These are phyloP conservation scores for Lucilia cuprina DNA, from an alignment of 1,140 invertebrate genomes.

Conservation along the genomic window DNA sequence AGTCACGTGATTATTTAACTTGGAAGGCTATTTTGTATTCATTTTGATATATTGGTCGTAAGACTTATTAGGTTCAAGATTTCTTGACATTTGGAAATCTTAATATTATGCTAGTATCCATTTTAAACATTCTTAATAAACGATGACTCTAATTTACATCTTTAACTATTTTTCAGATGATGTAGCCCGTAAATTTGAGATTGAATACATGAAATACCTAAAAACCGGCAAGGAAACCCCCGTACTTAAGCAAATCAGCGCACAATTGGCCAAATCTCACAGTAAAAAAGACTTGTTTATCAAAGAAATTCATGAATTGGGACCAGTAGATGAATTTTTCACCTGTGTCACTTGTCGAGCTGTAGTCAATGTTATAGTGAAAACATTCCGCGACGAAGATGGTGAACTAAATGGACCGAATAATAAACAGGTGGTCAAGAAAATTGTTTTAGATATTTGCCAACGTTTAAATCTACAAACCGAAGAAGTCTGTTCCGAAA, in stretches of 20 bases:
- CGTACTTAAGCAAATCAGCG: conserved; percentile 44
- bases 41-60: too few relatives aligned
- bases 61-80: too few relatives aligned
- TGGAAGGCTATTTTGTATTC: too few relatives aligned
- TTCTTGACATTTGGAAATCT: too few relatives aligned
- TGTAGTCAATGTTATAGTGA: conserved; percentile 61
- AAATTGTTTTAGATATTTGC: conserved; percentile 66
- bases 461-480: conserved; percentile 65
- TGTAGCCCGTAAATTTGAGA: conserved; percentile 47
- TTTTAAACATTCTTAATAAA: too few relatives aligned
- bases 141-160: too few relatives aligned
- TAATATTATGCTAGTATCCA: too few relatives aligned
- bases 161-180: conserved; percentile 39
- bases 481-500: conserved; percentile 66
- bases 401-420: conserved; percentile 47
- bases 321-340: conserved; percentile 50
- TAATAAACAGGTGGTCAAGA: conserved; percentile 40
- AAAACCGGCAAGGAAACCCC: conserved; percentile 53
- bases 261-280: conserved; percentile 52
- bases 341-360: conserved; percentile 67
- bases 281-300: conserved; percentile 57
- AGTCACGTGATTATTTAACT: too few relatives aligned
- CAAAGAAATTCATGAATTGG: conserved; percentile 47
- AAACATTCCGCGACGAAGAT: conserved; percentile 53
- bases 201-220: conserved; percentile 50